phyloP scores from a whole-genome alignment of 2,113 vertebrate species.

The Eonycteris spelaea region DNA sequence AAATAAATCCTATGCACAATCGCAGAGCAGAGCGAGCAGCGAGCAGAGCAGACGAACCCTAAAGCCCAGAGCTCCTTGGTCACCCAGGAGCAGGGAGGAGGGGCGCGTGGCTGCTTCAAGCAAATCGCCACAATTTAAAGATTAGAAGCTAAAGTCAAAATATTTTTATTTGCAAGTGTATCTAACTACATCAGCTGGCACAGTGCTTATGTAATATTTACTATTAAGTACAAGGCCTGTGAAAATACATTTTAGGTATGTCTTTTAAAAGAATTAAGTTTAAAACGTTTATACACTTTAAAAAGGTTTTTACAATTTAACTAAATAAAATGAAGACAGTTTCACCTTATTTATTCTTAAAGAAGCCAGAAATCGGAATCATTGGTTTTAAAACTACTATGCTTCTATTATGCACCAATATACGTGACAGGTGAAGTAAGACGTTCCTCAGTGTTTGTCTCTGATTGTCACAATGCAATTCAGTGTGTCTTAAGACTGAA shows the following conservation, averaged over 20 bases:
- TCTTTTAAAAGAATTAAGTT: neutral
- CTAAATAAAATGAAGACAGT: neutral
- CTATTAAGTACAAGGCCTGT: neutral
- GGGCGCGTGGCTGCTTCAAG: neutral
- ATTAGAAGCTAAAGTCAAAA: neutral
- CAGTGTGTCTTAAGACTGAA: neutral
- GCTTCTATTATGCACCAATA: neutral
- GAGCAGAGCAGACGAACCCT: no score
- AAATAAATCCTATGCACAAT: neutral
- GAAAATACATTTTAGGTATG: neutral
- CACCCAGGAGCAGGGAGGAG: fast-evolving
- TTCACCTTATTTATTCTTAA: neutral
- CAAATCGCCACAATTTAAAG: neutral
- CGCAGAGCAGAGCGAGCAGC: no score
- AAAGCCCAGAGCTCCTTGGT: neutral
- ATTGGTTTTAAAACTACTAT: neutral
- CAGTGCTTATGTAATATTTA: neutral
- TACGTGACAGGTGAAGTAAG: fast-evolving
- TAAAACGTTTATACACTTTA: neutral
- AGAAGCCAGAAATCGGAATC: neutral
- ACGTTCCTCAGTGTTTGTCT: neutral
- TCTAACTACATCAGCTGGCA: neutral
- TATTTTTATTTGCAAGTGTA: neutral
- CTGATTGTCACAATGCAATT: fast-evolving
- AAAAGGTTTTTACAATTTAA: neutral